Conservation (phyloP, 2,888 invertebrate species). For the Tineola bisselliella region DNA sequence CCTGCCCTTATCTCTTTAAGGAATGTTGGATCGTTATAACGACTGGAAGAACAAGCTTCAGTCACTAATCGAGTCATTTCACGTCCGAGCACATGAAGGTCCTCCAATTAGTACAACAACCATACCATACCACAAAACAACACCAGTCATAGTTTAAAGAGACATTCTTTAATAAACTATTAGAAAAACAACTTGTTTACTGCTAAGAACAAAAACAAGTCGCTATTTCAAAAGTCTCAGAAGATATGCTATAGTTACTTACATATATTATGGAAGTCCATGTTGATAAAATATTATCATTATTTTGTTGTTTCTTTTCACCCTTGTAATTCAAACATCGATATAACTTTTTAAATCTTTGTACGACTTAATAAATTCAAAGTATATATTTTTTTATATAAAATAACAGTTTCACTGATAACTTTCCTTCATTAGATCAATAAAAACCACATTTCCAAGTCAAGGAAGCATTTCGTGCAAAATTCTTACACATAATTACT, state of each 20-base stretch:
- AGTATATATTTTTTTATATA: too few species aligned
- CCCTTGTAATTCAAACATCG: too few species aligned
- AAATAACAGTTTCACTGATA: not conserved
- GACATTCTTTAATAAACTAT: not conserved
- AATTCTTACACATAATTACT: constrained; percentile 6
- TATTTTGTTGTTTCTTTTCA: too few species aligned
- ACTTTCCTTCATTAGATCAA: not conserved
- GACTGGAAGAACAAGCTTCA: not conserved
- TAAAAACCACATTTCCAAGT: not conserved
- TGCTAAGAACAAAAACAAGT: too few species aligned
- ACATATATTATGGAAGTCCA: too few species aligned
- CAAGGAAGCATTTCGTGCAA: not conserved
- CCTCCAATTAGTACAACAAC: not conserved
- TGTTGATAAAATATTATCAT: too few species aligned
- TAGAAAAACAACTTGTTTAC: not conserved
- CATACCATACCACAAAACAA: not conserved
- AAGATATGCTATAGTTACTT: too few species aligned
- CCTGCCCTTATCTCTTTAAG: not conserved
- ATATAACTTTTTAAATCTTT: too few species aligned
- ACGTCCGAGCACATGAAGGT: not conserved
- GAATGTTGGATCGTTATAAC: constrained; percentile 11
- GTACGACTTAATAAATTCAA: too few species aligned
- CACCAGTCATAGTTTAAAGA: not conserved
- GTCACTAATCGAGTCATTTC: not conserved
- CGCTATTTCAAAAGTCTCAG: too few species aligned